phyloP scores from a whole-genome alignment of 2,113 vertebrate species.

The Lepidothrix coronata region DNA sequence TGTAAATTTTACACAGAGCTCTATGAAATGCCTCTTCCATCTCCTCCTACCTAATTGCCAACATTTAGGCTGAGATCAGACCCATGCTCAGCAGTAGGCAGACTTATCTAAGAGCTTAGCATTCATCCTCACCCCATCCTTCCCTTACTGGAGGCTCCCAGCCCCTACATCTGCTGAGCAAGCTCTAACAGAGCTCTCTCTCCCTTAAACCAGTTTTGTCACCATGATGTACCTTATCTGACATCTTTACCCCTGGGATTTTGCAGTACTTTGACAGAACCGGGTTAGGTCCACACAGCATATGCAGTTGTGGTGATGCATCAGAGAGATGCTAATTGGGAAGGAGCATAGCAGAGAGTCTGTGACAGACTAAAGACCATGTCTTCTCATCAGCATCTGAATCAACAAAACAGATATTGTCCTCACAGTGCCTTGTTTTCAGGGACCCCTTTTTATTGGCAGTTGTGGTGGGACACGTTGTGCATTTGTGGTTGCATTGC shows the following conservation, averaged over 20 bases:
- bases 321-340: background rate
- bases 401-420: background rate
- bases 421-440: background rate
- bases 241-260: background rate
- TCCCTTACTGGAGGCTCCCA: background rate
- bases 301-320: accelerated
- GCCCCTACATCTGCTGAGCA: background rate
- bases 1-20: background rate
- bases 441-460: background rate
- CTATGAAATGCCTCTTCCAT: background rate
- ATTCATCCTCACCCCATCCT: background rate
- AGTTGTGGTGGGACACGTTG: background rate
- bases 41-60: background rate
- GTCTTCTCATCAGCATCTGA: background rate
- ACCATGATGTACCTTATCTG: background rate
- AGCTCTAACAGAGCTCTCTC: background rate
- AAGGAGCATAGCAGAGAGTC: background rate
- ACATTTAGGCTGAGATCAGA: background rate
- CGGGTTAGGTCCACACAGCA: background rate
- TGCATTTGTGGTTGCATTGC: conserved; percentile 30
- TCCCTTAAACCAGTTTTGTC: background rate
- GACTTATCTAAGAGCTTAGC: background rate
- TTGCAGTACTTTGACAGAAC: background rate
- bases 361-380: background rate
- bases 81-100: background rate